A percentile compares a stretch with the other conserved stretches of the same genome.
phyloP scores from a whole-genome alignment of 2,113 vertebrate genomes.

The Prochilodus magdalenae region DNA sequence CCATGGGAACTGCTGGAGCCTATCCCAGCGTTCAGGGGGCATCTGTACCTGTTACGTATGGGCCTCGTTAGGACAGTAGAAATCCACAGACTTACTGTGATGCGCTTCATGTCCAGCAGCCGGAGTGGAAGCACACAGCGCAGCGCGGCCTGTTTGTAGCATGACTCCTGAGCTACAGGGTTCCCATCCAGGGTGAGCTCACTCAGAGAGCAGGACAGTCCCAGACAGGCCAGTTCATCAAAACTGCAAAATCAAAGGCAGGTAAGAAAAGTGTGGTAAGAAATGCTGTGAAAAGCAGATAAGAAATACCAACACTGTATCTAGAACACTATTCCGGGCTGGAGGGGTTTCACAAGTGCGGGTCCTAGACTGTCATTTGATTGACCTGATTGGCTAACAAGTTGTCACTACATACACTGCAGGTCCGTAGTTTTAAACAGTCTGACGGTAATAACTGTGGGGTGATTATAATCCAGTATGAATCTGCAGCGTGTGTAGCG shows the following conservation, averaged over 20 bases:
- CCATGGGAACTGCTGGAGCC: no score
- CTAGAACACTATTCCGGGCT: not conserved
- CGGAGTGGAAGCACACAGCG: conserved; percentile 95
- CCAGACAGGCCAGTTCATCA: conserved; percentile 90
- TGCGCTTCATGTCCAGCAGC: conserved; percentile 98
- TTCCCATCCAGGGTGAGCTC: conserved; percentile 99
- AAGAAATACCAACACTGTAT: not conserved
- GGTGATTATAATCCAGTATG: no score
- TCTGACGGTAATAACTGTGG: no score
- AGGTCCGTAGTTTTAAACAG: no score
- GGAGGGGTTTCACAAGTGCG: not conserved
- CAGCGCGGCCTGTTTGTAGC: conserved; percentile 95
- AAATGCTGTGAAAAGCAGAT: not conserved
- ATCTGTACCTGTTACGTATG: not conserved
- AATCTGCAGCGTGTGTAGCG: no score
- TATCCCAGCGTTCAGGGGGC: no score
- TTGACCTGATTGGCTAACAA: no score
- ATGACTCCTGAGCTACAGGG: conserved; percentile 98
- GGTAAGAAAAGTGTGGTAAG: no score
- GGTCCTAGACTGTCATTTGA: not conserved
- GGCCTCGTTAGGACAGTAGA: not conserved
- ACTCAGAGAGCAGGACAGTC: conserved; percentile 85
- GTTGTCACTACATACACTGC: no score
- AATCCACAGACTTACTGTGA: conserved; percentile 83
- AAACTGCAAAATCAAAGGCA: conserved; percentile 79